These are phyloP conservation scores for Diplodus sargus DNA, from an alignment of 2,797 vertebrate species.

Conservation along the genomic window DNA sequence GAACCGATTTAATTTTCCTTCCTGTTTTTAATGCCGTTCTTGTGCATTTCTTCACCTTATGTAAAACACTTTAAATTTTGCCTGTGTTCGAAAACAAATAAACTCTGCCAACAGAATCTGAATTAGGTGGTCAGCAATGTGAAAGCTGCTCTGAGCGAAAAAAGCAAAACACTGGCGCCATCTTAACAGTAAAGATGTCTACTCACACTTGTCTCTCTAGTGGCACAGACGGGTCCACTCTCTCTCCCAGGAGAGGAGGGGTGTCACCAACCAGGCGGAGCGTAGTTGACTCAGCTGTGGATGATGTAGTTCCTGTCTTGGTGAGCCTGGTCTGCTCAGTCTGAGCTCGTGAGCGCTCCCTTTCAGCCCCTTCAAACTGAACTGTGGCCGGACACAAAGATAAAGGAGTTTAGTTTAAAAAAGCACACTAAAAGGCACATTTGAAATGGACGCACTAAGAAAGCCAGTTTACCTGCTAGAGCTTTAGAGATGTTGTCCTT, in stretches of 20 bases:
- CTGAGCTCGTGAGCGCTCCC: constrained; percentile 83
- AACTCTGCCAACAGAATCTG: no score
- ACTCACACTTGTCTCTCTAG: constrained; percentile 93
- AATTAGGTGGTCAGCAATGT: not conserved
- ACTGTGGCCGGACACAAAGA: constrained; percentile 77
- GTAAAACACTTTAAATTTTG: not conserved
- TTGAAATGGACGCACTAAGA: fast-evolving
- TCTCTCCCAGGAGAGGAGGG: constrained; percentile 85
- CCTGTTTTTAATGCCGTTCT: no score
- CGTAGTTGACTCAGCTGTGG: constrained; percentile 66
- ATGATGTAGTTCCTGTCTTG: constrained; percentile 67
- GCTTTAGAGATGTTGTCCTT: constrained; percentile 93
- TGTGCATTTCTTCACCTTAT: not conserved
- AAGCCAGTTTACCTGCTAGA: constrained; percentile 86
- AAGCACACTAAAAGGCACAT: not conserved
- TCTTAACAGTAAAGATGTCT: not conserved
- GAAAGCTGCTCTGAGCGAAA: not conserved
- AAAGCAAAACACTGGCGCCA: no score
- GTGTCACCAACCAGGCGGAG: constrained; percentile 80
- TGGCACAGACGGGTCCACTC: constrained; percentile 88
- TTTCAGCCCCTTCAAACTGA: constrained; percentile 92
- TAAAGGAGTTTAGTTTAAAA: not conserved
- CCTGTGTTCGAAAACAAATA: no score
- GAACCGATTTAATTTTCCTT: not conserved
- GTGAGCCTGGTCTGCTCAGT: constrained; percentile 78